Base-by-base conservation (phyloP, 2,113 vertebrate species). In the Panthera uncia region DNA sequence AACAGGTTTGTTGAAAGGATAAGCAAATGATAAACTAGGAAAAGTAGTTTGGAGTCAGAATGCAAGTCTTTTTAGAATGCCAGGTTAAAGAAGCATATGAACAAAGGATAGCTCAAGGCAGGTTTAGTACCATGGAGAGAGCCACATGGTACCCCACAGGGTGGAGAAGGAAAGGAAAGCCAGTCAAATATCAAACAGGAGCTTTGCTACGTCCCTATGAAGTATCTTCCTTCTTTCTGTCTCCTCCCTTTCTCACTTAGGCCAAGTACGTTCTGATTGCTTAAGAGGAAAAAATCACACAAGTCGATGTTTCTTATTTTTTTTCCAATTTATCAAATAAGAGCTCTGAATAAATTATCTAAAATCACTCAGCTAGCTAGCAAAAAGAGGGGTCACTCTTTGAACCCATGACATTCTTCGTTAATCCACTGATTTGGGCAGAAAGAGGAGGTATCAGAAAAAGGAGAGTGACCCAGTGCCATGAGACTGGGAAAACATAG, bases 71-170 rank as follows among this genome's bases (percentile, higher is more conserved):
- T 38, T 71, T 66, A 33, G 18, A 93, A 45, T 12, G 16, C 2
- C 52, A 23, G 48, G 31, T 84, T 38, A 68, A 68, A 63, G 15
- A 80, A 69, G 41, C 12, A 41, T 69, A 11, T 31, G 6, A 79
- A 65, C 9, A 15, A 50, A 0, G 0, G 16, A 23, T 4, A 8
- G 14, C 18, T 38, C 3, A 0, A 0, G 0, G 29, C 38, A 41
- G 27, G 33, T 15, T 8, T 19, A 69, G 52, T 3, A 29, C 13
- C 33, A 5, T 11, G 25, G n/a, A 14, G 0, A 23, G 4, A 83
- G 79, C 4, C 38, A 38, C 38, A 38, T 38, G 38, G 38, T 38
- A 38, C 38, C 4, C 38, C 33, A 1, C 3, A 38, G 29, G 61
- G 10, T 18, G 9, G 57, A 16, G 52, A 27, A 31, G 36, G n/a